Base-by-base conservation (phyloP, 2,113 vertebrate species). In the Acanthochromis polyacanthus region DNA sequence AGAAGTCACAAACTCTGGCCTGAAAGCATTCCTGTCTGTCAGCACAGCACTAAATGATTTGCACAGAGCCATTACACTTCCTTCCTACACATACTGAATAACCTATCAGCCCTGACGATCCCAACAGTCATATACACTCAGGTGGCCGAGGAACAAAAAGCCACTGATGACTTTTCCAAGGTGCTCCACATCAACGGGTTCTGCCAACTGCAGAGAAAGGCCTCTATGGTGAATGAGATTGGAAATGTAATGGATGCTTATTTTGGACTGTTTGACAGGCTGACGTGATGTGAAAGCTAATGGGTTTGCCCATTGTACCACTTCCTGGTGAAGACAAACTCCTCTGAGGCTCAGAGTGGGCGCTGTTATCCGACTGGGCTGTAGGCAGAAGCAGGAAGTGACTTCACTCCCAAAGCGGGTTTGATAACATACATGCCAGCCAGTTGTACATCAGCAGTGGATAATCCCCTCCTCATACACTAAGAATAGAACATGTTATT, bases 331-430 rank as follows among this genome's bases (percentile, higher is more conserved):
- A 86, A 73, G 46, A 58, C 63, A 76, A 86, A 80, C 69, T 86
- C 92, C 86, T 75, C 63, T 30, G 76, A 75, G 82, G 38, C 22
- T 68, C 1, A 56, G 59, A 71, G 75, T 70, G 81, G 80, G 78
- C 58, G 76, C 80, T 74, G 83, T 94, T 93, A 92, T 93, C 88
- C 85, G 76, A 58, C 15, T 55, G 64, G 81, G 74, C 60, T 86
- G 80, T 76, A 67, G 61, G 88, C 83, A 84, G 76, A 67, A 70
- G 22, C 88, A 91, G 93, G 94, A 94, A 93, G 90, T 95, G 93
- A 94, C 81, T 79, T 95, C 91, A 93, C 36, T 75, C 80, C 36
- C 46, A 58, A 77, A 82, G 70, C 40, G 2, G 77, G 23, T 45
- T 51, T 65, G 88, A 93, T 92, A 91, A 91, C 84, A 59, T 68